These are phyloP conservation scores for Epiblema foenella DNA, from an alignment of 2,888 invertebrate genomes.

Conservation along the genomic window DNA sequence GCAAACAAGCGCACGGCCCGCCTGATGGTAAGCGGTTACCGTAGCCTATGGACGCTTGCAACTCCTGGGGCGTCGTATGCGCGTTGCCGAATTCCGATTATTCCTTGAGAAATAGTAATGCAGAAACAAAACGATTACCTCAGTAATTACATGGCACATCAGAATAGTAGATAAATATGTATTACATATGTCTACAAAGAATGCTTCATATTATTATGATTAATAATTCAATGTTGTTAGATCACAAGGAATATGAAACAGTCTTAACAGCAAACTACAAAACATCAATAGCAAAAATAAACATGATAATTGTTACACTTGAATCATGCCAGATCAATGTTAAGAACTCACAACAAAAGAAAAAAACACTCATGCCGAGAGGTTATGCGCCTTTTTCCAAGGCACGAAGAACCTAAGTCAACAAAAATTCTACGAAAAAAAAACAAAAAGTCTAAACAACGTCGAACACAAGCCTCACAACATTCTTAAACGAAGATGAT, in stretches of 20 bases:
- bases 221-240: background rate
- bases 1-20: no score
- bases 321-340: slow-evolving; percentile 46
- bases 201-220: slow-evolving; percentile 4
- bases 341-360: slow-evolving; percentile 46
- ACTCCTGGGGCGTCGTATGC: no score
- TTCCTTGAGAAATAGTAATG: background rate
- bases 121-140: background rate
- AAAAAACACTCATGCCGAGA: slow-evolving; percentile 53
- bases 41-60: no score
- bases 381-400: slow-evolving; percentile 31
- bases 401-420: slow-evolving; percentile 45
- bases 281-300: slow-evolving; percentile 33
- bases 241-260: slow-evolving; percentile 11
- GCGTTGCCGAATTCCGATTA: no score
- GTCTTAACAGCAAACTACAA: slow-evolving; percentile 15
- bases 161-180: background rate
- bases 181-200: background rate
- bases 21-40: no score
- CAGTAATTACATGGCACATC: background rate
- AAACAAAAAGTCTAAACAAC: slow-evolving; percentile 44
- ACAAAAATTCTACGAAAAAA: slow-evolving; percentile 48
- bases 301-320: slow-evolving; percentile 25
- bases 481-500: slow-evolving; percentile 12
- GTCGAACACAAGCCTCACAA: slow-evolving; percentile 30